phyloP scores from a whole-genome alignment of 2,797 vertebrate genomes.

The Enteromius viviparus region DNA sequence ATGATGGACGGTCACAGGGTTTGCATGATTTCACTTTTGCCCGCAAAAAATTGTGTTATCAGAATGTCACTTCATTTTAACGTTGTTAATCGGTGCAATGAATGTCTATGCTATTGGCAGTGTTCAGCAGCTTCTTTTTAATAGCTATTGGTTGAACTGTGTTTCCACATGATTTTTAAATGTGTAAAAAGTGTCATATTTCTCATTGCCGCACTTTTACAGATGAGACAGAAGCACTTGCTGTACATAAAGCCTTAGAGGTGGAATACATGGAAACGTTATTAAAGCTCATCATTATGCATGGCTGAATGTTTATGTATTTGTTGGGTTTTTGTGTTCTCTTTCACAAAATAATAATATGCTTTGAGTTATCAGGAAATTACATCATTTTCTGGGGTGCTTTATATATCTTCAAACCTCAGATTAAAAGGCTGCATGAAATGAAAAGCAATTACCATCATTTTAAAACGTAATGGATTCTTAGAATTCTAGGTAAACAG shows the following conservation, averaged over 20 bases:
- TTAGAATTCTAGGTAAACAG: background rate
- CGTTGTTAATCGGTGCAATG: constrained; percentile 30
- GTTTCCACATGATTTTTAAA: constrained; percentile 26
- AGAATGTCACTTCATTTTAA: constrained; percentile 42
- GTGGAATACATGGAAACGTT: constrained; percentile 45
- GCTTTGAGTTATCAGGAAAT: constrained; percentile 61
- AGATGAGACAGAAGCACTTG: constrained; percentile 60
- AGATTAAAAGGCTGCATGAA: constrained; percentile 47
- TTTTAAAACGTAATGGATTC: background rate
- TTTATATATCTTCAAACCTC: constrained; percentile 72
- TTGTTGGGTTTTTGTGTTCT: constrained; percentile 27
- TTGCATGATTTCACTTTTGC: constrained; percentile 43
- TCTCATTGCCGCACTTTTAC: constrained; percentile 52
- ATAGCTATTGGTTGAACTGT: constrained; percentile 33
- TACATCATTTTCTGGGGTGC: constrained; percentile 60
- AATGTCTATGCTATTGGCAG: constrained; percentile 42
- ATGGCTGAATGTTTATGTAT: constrained; percentile 65
- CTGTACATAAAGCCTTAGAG: constrained; percentile 72
- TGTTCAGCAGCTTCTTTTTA: constrained; percentile 44
- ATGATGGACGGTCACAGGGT: constrained; percentile 34
- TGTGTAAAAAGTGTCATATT: constrained; percentile 33
- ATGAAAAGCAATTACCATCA: background rate
- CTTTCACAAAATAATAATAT: constrained; percentile 23
- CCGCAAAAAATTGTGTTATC: constrained; percentile 10
- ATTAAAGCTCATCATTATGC: constrained; percentile 63